Conservation (phyloP, 2,113 vertebrate genomes). For the Pachypanchax playfairii region DNA sequence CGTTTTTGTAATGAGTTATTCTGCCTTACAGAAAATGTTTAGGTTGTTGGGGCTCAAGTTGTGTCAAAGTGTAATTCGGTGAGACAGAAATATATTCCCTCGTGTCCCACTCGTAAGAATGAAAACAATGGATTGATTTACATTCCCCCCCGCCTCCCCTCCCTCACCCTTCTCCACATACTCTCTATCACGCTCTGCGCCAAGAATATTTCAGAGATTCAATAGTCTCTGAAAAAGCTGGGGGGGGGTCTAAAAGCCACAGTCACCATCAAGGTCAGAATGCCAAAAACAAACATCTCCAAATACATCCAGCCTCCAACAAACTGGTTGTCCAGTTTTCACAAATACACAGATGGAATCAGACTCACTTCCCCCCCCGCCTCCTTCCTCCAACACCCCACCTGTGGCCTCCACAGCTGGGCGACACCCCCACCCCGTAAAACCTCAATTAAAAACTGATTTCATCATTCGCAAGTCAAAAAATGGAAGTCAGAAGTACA, state of each 20-base stretch:
- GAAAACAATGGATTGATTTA: constrained; percentile 72
- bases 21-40: no score
- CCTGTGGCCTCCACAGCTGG: constrained; percentile 59
- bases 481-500: background rate
- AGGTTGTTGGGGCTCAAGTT: constrained; percentile 29
- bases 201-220: constrained; percentile 42
- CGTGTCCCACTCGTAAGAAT: constrained; percentile 28
- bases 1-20: background rate
- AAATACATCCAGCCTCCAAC: background rate
- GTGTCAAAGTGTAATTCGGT: constrained; percentile 13
- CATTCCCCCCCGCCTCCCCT: constrained; percentile 30
- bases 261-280: no score
- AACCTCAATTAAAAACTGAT: background rate
- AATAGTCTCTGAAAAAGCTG: constrained; percentile 5
- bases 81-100: constrained; percentile 42
- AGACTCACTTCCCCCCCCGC: constrained; percentile 13
- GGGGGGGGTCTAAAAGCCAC: no score
- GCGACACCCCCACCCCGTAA: constrained; percentile 9
- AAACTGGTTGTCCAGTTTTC: constrained; percentile 47
- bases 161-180: constrained; percentile 16
- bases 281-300: no score
- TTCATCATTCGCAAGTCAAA: background rate
- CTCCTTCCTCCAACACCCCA: constrained; percentile 27
- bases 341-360: constrained; percentile 6
- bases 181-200: constrained; percentile 43